Evolutionary conservation across 2,888 invertebrate genomes (phyloP), one percentile per base, ranked within the genome.

Genomic region (Dinocampus coccinellae): DNA sequence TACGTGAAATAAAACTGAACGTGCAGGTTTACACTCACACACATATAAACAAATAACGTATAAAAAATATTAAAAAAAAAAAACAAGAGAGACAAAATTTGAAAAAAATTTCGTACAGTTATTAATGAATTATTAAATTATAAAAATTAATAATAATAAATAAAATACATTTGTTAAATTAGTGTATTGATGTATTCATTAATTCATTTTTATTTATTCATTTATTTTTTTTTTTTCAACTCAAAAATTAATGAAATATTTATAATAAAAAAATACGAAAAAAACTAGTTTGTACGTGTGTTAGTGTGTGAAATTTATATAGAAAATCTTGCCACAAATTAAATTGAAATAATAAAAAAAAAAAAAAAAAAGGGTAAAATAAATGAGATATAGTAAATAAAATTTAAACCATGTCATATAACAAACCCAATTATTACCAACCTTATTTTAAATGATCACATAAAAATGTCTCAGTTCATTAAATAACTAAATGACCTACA

Each of bases 401-500:
- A 10, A 57, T 13, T 2, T 9, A 26, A 29, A n/a, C 26, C 24
- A 9, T 26, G 26, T 57, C 20, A 3, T n/a, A 9, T 24, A 29
- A 1, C 11, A 47, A 47, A 69, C 53, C 61, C 53, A 69, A 69
- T 69, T 69, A 53, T 61, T 52, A 61, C 22, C 57, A n/a, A 58
- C 34, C 53, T 13, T 26, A 20, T 20, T 53, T 52, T 61, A 53
- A 61, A 62, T 33, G 60, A 47, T 47, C 60, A 61, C 68, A 33
- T 69, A 69, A 69, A 68, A 69, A 69, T 47, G 53, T 69, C 68
- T n/a, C 61, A 33, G 68, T 69, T 69, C 61, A 61, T 69, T 69
- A 61, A 53, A 33, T 61, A 47, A n/a, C 34, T 62, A n/a, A 61
- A 60, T 69, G 53, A 69, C 58, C 24, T 16, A 58, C 67, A 53